Conservation (phyloP, 2,888 invertebrate genomes). For the Prosapia bicincta region DNA sequence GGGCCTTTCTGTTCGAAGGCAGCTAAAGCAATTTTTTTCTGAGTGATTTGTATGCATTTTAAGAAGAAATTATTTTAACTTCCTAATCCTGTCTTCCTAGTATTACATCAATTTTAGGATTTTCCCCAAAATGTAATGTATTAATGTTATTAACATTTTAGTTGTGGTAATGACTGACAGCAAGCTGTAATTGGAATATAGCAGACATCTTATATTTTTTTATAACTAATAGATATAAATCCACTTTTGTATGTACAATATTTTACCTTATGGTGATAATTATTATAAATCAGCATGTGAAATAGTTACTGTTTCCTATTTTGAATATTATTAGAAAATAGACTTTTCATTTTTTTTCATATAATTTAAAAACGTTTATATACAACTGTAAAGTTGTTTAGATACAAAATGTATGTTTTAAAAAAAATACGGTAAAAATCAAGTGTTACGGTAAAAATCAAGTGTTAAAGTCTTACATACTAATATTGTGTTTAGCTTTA, state of each 20-base stretch:
- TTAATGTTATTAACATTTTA: not conserved
- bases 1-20: not conserved
- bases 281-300: not conserved
- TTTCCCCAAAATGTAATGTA: not conserved
- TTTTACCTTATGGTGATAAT: not conserved
- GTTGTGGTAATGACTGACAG: not conserved
- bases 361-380: too few species aligned
- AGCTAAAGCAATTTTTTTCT: not conserved
- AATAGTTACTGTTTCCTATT: not conserved
- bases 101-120: not conserved
- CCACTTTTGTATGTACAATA: not conserved
- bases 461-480: too few species aligned
- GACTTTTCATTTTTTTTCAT: not conserved
- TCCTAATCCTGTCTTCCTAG: not conserved
- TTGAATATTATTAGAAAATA: not conserved
- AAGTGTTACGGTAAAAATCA: too few species aligned
- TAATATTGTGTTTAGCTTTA: too few species aligned
- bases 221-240: not conserved
- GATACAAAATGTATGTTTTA: too few species aligned
- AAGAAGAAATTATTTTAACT: not conserved
- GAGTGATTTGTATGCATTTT: not conserved
- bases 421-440: too few species aligned
- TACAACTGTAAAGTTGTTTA: too few species aligned
- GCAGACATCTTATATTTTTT: not conserved
- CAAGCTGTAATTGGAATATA: not conserved